Base-by-base conservation (phyloP, 2,888 invertebrate species). In the Apamea sordens region DNA sequence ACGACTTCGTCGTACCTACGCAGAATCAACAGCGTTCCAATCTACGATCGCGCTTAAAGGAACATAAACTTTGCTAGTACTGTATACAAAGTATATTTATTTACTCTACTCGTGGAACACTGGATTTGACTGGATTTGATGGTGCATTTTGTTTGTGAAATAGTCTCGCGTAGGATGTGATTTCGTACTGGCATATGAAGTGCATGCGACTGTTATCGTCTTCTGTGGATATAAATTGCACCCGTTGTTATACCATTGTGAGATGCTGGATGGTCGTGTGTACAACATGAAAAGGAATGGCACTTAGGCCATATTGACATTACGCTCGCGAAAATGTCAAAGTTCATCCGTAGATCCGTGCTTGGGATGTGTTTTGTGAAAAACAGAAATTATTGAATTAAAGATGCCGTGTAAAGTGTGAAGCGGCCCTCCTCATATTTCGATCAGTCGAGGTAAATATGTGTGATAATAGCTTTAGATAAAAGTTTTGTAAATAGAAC, bases 261-360 rank as follows among this genome's bases (percentile, higher is more conserved):
- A 53, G 71, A 59, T 77, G 41, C 63, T 69, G 68, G 68, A 79
- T 76, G 74, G 67, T 73, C 44, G 82, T 77, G 75, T 80, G 79
- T 75, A 85, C 79, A 89, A 85, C 89, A 85, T 92, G 90, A 89
- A 94, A 94, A 91, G 94, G 93, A 94, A 94, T 92, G 93, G 91
- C 88, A 83, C 88, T 86, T 94, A 92, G 76, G 93, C 90, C 91
- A 84, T 95, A 95, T 91, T 93, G 92, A 91, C 91, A 92, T 91
- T 92, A 93, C 83, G 86, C 71, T 84, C 83, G 87, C 83, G 90
- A 92, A 95, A 96, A 96, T 96, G 96, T 96, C 96, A 96, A 96
- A 96, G 96, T 96, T 96, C 96, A 96, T 90, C 89, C 86, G 91
- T 88, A 82, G 85, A 79, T 78, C 79, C 72, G 73, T 80, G 76